phyloP scores from a whole-genome alignment of 2,888 invertebrate genomes.

The Caenorhabditis imperialis region DNA sequence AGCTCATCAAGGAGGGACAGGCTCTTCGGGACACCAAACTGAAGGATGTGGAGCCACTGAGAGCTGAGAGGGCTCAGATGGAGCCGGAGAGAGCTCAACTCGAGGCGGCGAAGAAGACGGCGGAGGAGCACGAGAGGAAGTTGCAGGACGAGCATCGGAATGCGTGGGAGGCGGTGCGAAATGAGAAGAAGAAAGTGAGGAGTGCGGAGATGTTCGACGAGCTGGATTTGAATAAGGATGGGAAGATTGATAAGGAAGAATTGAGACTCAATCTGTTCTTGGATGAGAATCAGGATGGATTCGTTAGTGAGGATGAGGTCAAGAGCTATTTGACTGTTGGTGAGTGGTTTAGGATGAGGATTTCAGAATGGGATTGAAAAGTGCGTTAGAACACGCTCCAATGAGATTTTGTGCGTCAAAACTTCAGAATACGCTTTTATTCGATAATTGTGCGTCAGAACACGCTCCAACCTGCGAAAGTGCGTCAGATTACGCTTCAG shows the following conservation, averaged over 20 bases:
- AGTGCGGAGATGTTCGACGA: slow-evolving; percentile 83
- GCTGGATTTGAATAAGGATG: slow-evolving; percentile 88
- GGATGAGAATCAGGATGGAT: slow-evolving; percentile 91
- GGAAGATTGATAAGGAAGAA: slow-evolving; percentile 82
- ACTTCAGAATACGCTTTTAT: too few relatives aligned
- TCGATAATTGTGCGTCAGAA: too few relatives aligned
- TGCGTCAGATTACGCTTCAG: too few relatives aligned
- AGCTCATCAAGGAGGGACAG: slow-evolving; percentile 86
- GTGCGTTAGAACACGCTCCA: too few relatives aligned
- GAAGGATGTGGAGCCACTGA: slow-evolving; percentile 83
- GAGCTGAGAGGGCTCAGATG: slow-evolving; percentile 84
- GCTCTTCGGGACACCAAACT: slow-evolving; percentile 82
- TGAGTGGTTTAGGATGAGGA: too few relatives aligned
- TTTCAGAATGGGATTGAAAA: too few relatives aligned
- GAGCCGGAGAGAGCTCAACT: slow-evolving; percentile 83
- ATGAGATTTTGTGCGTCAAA: too few relatives aligned
- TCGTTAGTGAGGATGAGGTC: slow-evolving; percentile 90
- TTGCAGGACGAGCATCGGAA: slow-evolving; percentile 82
- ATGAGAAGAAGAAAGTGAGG: slow-evolving; percentile 71
- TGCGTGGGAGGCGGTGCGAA: slow-evolving; percentile 82
- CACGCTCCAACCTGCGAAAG: too few relatives aligned
- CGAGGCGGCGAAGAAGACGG: slow-evolving; percentile 81
- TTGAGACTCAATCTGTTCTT: slow-evolving; percentile 84
- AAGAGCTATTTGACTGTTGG: slow-evolving; percentile 76
- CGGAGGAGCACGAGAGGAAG: slow-evolving; percentile 84